Conservation (phyloP, 2,113 vertebrate species). For the Eclectus roratus region DNA sequence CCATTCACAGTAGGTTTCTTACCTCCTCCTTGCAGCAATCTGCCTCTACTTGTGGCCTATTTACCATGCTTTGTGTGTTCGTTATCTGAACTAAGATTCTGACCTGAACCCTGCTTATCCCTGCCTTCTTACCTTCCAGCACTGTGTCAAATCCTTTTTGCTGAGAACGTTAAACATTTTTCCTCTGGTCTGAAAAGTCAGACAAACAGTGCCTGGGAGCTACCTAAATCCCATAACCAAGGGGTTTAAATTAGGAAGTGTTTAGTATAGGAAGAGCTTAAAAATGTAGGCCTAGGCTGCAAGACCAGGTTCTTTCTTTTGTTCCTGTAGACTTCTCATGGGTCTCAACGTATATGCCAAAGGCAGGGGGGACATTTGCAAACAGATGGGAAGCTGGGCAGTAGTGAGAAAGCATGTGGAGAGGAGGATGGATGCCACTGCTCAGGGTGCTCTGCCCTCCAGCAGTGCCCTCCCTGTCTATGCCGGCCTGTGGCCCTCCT, state of each 20-base stretch:
- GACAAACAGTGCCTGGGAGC: neutral
- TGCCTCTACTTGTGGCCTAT: neutral
- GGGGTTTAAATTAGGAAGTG: neutral
- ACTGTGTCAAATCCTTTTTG: slow-evolving; percentile 25
- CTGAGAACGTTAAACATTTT: neutral
- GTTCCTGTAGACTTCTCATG: neutral
- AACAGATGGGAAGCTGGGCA: neutral
- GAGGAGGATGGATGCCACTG: neutral
- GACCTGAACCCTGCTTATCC: neutral
- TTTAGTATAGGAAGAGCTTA: neutral
- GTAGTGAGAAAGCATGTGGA: accelerated
- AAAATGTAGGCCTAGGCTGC: neutral
- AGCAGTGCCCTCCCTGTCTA: neutral
- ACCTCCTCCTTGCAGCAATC: neutral
- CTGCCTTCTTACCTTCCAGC: slow-evolving; percentile 18
- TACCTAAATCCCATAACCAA: neutral
- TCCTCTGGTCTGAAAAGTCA: neutral
- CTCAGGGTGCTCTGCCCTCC: neutral
- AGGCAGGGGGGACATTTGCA: neutral
- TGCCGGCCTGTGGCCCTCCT: neutral
- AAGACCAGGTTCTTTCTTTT: neutral
- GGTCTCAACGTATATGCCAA: neutral
- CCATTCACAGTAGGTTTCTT: neutral
- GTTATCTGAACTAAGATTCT: neutral
- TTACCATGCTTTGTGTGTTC: neutral